These are phyloP conservation scores for Brachionus koreanus DNA, from an alignment of 1,140 invertebrate species.

Conservation along the genomic window DNA sequence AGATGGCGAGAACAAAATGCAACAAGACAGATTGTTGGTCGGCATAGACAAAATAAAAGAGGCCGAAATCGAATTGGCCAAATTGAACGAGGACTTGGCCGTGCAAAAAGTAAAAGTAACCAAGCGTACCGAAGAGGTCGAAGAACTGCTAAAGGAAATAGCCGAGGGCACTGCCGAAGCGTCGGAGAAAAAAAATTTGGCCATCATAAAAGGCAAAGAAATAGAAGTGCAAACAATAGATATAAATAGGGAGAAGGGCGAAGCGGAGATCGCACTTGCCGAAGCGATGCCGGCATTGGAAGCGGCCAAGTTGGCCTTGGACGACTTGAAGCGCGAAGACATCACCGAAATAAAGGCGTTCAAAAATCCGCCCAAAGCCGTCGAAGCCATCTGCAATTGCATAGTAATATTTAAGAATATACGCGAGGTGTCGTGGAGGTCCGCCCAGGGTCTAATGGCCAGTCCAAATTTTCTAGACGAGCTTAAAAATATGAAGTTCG, in stretches of 20 bases:
- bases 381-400: slow-evolving; percentile 79
- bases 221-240: slow-evolving; percentile 71
- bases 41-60: slow-evolving; percentile 74
- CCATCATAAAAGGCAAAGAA: slow-evolving; percentile 48
- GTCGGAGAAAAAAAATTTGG: slow-evolving; percentile 66
- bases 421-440: slow-evolving; percentile 82
- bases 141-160: slow-evolving; percentile 68
- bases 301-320: slow-evolving; percentile 71
- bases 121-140: slow-evolving; percentile 71
- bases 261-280: slow-evolving; percentile 72
- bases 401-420: slow-evolving; percentile 74
- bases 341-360: slow-evolving; percentile 86
- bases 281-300: slow-evolving; percentile 76
- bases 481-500: slow-evolving; percentile 78
- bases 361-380: slow-evolving; percentile 79
- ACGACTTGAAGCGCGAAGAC: slow-evolving; percentile 76
- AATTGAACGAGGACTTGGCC: slow-evolving; percentile 70
- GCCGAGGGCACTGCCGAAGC: slow-evolving; percentile 64
- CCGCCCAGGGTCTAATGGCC: slow-evolving; percentile 80
- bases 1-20: slow-evolving; percentile 65
- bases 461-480: slow-evolving; percentile 75
- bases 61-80: slow-evolving; percentile 68
- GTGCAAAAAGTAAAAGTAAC: slow-evolving; percentile 72
- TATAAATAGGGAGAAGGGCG: slow-evolving; percentile 72
- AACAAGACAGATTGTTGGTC: slow-evolving; percentile 67